phyloP scores from a whole-genome alignment of 2,888 invertebrate species.

The Drosophila meridiana region DNA sequence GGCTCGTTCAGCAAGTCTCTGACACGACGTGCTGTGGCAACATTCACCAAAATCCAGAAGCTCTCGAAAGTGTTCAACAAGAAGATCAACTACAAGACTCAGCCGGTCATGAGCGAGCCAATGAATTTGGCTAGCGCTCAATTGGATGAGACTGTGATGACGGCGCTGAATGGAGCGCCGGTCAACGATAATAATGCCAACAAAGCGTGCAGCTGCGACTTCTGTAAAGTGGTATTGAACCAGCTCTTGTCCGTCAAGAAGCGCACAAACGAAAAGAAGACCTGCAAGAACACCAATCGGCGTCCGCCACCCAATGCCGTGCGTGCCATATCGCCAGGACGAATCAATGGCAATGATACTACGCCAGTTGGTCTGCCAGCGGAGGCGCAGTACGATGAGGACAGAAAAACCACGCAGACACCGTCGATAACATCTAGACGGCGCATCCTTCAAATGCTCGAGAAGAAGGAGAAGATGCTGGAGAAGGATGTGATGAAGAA shows the following conservation, averaged over 20 bases:
- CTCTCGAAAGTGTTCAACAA: slow-evolving; percentile 49
- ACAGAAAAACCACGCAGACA: neutral
- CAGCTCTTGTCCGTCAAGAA: slow-evolving; percentile 34
- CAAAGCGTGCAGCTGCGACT: slow-evolving; percentile 36
- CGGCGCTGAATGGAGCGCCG: neutral
- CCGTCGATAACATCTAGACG: neutral
- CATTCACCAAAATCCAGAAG: slow-evolving; percentile 44
- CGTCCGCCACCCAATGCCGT: neutral
- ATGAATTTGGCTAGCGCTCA: neutral
- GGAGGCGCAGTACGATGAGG: slow-evolving; percentile 2
- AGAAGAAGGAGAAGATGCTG: slow-evolving; percentile 22
- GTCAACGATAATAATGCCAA: neutral
- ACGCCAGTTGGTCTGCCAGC: neutral
- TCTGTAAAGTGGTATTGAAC: slow-evolving; percentile 38
- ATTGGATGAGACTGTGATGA: slow-evolving; percentile 9
- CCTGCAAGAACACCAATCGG: slow-evolving; percentile 6
- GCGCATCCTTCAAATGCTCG: slow-evolving; percentile 7
- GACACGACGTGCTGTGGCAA: slow-evolving; percentile 43
- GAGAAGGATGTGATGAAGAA: slow-evolving; percentile 19
- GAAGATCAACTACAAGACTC: slow-evolving; percentile 29
- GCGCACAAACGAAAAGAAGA: slow-evolving; percentile 15
- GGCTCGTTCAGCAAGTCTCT: slow-evolving; percentile 34
- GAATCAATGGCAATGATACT: neutral
- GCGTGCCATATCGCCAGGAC: slow-evolving; percentile 2
- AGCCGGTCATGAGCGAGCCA: neutral